A percentile compares a stretch with the other conserved stretches of the same genome.
Conservation (phyloP, 1,140 invertebrate genomes). For the Caenorhabditis inopinata region DNA sequence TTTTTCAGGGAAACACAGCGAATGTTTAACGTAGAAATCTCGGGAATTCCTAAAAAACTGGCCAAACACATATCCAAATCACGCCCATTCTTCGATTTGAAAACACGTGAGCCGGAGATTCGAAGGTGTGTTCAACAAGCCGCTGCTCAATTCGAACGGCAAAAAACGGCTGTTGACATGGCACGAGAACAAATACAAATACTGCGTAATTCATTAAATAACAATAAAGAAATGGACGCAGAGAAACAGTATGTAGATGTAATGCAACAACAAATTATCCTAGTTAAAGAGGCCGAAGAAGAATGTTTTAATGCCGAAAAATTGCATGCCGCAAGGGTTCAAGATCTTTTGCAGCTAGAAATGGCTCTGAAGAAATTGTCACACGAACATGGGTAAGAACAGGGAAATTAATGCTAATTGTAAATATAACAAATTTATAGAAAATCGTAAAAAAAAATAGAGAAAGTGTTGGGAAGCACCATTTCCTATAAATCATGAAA, state of each 20-base stretch:
- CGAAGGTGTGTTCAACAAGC: constrained; percentile 18
- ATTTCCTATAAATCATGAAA: too few relatives aligned
- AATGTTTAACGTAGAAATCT: constrained; percentile 9
- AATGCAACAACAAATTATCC: not conserved
- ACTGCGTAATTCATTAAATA: not conserved
- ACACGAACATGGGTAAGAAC: not conserved
- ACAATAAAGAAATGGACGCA: constrained; percentile 1
- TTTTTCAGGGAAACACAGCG: constrained; percentile 6
- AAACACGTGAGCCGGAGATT: not conserved
- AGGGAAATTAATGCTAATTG: too few relatives aligned
- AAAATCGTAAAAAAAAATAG: too few relatives aligned
- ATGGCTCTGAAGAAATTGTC: not conserved
- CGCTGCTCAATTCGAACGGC: not conserved
- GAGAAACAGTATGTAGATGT: constrained; percentile 15
- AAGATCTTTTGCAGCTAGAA: not conserved
- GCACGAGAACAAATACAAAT: constrained; percentile 23
- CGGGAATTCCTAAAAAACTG: not conserved
- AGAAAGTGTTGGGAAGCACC: too few relatives aligned
- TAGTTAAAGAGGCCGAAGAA: not conserved
- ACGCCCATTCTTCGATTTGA: not conserved
- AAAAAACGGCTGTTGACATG: not conserved
- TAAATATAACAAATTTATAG: too few relatives aligned
- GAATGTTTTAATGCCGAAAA: constrained; percentile 11
- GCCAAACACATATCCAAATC: not conserved
- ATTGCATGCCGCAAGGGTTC: not conserved